Base-by-base conservation (phyloP, 2,113 vertebrate species). In the Climacteris rufus region DNA sequence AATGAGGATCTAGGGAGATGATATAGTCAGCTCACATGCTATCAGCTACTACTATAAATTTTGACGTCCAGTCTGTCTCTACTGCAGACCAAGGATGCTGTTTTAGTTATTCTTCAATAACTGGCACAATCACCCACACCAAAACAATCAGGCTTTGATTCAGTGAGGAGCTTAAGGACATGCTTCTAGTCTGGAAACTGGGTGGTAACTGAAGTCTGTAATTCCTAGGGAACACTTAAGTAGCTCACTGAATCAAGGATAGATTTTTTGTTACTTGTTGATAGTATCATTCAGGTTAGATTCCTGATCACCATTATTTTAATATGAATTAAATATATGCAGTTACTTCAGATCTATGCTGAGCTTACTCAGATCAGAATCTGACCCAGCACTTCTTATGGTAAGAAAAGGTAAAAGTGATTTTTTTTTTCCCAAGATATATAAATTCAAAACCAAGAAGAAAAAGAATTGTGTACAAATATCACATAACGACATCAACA, bases 401-500 rank as follows among this genome's bases (percentile, higher is more conserved):
- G 68, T 97, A 97, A 96, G 93, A 97, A 98, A 98, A 97, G 77
- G 85, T 97, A 93, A 97, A 98, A 97, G 72, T 97, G 96, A 94
- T 7, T n/a, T 68, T 91, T 87, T 75, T 75, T 94, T 89, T 80
- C 83, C 49, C 93, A 96, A 96, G 96, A 95, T 97, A 96, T 97
- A 98, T 97, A 98, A 98, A 98, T 97, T 96, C 70, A 93, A 98
- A 96, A 98, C 88, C 74, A 33, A 97, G 97, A 97, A 98, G 87
- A 98, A 98, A 98, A 97, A 97, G 96, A 94, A 89, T 95, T 88
- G 98, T 99, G 98, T 99, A 99, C 99, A 99, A 99, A 99, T 98
- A 99, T 98, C 98, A 99, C 99, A 98, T 97, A 98, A 99, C 98
- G 98, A 99, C 98, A 98, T 98, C 98, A 94, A 98, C 97, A 97